phyloP scores from a whole-genome alignment of 2,888 invertebrate genomes.

The Lacanobia wlatinum region DNA sequence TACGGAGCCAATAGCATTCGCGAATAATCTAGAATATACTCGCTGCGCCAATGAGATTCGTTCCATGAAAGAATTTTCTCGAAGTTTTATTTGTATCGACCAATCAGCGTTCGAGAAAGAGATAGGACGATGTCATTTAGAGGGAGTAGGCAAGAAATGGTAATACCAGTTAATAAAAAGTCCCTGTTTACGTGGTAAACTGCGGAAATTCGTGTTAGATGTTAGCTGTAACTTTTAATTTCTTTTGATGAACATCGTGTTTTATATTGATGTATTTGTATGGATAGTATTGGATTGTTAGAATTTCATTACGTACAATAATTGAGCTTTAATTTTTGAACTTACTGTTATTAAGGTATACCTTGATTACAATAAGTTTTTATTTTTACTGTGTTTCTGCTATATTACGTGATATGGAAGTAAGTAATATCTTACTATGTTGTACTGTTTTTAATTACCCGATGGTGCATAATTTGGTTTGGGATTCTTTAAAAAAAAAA shows the following conservation, averaged over 20 bases:
- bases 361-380: too few species aligned
- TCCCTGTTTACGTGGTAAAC: conserved; percentile 52
- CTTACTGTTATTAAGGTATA: too few species aligned
- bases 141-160: conserved; percentile 57
- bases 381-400: too few species aligned
- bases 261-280: neutral
- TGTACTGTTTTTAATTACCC: too few species aligned
- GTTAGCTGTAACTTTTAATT: neutral
- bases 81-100: conserved; percentile 64
- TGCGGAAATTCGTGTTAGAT: neutral
- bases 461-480: too few species aligned
- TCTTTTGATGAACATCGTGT: neutral
- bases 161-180: conserved; percentile 60
- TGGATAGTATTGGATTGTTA: neutral
- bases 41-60: conserved; percentile 72
- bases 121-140: conserved; percentile 52
- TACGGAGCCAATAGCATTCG: conserved; percentile 70
- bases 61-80: conserved; percentile 71
- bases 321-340: too few species aligned
- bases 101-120: conserved; percentile 70
- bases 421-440: too few species aligned
- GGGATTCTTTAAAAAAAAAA: too few species aligned
- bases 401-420: too few species aligned
- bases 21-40: conserved; percentile 77
- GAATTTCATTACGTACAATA: too few species aligned